These are phyloP conservation scores for Oreochromis niloticus DNA, from an alignment of 2,113 vertebrate genomes.

Conservation along the genomic window DNA sequence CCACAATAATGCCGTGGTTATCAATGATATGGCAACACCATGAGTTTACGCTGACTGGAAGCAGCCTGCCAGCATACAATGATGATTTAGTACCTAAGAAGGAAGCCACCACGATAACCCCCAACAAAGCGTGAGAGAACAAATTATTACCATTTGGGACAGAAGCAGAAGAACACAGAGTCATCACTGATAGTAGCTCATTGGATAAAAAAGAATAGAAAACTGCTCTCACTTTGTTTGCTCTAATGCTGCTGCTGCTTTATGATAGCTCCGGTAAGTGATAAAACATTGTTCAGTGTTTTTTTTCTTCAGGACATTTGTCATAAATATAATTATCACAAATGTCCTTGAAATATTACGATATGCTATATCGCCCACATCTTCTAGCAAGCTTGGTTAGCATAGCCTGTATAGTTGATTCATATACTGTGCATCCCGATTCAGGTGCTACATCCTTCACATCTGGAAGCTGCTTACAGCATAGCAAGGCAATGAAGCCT, in stretches of 20 bases:
- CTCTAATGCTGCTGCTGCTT: neutral
- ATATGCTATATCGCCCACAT: too few relatives aligned
- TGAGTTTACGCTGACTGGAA: neutral
- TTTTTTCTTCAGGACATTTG: too few relatives aligned
- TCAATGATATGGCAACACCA: neutral
- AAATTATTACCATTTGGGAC: neutral
- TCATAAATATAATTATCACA: too few relatives aligned
- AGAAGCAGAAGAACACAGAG: neutral
- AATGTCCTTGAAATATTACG: too few relatives aligned
- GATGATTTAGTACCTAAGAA: neutral
- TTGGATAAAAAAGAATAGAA: neutral
- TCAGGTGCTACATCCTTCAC: too few relatives aligned
- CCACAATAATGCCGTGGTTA: neutral
- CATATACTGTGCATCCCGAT: too few relatives aligned
- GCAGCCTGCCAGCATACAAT: neutral
- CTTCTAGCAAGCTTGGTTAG: too few relatives aligned
- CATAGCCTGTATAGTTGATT: too few relatives aligned
- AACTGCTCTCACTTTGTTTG: neutral
- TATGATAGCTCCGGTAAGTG: rapidly evolving
- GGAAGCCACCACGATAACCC: neutral
- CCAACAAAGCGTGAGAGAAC: neutral
- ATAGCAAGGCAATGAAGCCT: too few relatives aligned
- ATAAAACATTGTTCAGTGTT: neutral
- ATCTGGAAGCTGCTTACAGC: too few relatives aligned
- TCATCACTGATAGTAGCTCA: neutral